A percentile compares a stretch with the other conserved stretches of the same genome.
phyloP scores from a whole-genome alignment of 1,140 invertebrate genomes.

The Microvelia longipes region DNA sequence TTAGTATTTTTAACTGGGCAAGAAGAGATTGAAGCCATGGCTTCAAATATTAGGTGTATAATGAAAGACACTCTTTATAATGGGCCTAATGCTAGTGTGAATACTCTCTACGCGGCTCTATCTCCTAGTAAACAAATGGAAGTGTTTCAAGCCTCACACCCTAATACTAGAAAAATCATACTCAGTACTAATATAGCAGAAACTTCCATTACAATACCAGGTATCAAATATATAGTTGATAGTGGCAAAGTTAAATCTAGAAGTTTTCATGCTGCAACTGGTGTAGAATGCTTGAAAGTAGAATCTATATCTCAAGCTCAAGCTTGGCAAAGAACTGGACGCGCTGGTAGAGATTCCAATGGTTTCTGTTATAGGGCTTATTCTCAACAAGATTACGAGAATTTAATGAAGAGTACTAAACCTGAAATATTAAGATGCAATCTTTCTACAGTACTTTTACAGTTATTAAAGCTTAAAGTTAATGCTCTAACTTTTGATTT shows the following conservation, averaged over 20 bases:
- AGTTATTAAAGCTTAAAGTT: constrained; percentile 70
- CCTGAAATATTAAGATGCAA: constrained; percentile 80
- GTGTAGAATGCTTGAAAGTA: constrained; percentile 70
- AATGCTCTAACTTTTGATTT: constrained; percentile 76
- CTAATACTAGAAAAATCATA: constrained; percentile 69
- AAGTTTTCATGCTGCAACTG: constrained; percentile 52
- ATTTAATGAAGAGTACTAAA: constrained; percentile 52
- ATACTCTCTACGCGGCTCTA: constrained; percentile 67
- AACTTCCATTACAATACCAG: constrained; percentile 88
- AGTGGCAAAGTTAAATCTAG: constrained; percentile 77
- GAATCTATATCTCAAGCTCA: constrained; percentile 77
- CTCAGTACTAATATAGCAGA: constrained; percentile 97
- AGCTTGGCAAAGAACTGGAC: constrained; percentile 76
- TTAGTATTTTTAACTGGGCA: constrained; percentile 96
- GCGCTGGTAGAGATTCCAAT: constrained; percentile 71
- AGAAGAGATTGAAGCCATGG: constrained; percentile 91
- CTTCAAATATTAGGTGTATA: constrained; percentile 54
- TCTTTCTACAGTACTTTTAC: constrained; percentile 56
- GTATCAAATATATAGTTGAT: constrained; percentile 88
- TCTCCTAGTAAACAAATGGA: constrained; percentile 58
- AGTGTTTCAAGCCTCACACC: constrained; percentile 51
- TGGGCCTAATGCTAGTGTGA: constrained; percentile 19
- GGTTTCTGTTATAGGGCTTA: constrained; percentile 75
- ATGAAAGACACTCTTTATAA: constrained; percentile 35
- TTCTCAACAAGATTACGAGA: constrained; percentile 41